Percentiles rank a stretch among this genome's conserved stretches.
phyloP scores from a whole-genome alignment of 2,888 invertebrate genomes.

The Barypeithes pellucidus region DNA sequence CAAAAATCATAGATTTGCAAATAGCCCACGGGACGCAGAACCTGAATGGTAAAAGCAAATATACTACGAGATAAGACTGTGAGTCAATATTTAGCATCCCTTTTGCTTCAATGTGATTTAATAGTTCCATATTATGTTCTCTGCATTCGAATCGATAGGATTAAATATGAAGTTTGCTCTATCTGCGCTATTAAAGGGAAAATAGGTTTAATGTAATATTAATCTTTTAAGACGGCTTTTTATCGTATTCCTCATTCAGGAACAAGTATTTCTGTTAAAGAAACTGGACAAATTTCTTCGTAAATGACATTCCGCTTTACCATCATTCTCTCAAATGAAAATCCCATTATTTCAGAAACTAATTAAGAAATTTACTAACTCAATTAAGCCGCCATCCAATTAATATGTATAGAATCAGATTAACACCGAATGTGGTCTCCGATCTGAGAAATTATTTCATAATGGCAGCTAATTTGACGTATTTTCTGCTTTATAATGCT shows the following conservation, averaged over 20 bases:
- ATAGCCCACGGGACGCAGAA: conserved; percentile 16
- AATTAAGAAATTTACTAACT: conserved; percentile 46
- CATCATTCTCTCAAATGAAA: neutral
- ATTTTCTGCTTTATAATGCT: conserved; percentile 42
- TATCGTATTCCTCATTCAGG: too few relatives aligned
- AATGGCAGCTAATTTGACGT: conserved; percentile 43
- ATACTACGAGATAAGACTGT: conserved; percentile 24
- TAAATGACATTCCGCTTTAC: neutral
- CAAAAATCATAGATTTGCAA: conserved; percentile 30
- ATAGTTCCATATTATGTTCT: conserved; percentile 25
- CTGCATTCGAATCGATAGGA: conserved; percentile 17
- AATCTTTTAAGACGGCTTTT: too few relatives aligned
- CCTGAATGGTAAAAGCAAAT: conserved; percentile 17
- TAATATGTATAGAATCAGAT: conserved; percentile 40
- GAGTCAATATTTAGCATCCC: conserved; percentile 34
- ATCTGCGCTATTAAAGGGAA: neutral
- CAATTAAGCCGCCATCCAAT: conserved; percentile 39
- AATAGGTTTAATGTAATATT: neutral
- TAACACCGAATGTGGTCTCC: conserved; percentile 29
- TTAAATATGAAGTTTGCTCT: conserved; percentile 5
- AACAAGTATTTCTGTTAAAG: too few relatives aligned
- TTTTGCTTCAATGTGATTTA: conserved; percentile 26
- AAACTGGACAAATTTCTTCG: too few relatives aligned
- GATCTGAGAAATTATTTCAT: conserved; percentile 42
- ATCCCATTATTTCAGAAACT: conserved; percentile 32